phyloP scores from a whole-genome alignment of 2,888 invertebrate species.

The Patella caerulea region DNA sequence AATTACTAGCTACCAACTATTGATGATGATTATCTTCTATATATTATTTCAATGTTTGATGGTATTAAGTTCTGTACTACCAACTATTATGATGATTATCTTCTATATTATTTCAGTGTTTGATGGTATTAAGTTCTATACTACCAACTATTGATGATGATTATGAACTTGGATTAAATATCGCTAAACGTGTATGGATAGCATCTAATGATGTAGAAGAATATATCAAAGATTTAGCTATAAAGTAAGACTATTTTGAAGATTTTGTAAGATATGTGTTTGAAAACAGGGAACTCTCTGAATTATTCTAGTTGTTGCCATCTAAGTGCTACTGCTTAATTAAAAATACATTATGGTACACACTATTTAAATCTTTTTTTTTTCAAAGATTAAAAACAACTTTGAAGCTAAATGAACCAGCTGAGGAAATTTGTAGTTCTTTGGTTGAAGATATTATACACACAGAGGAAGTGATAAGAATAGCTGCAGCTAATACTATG shows the following conservation, averaged over 20 bases:
- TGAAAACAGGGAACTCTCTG: no score
- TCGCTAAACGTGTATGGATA: constrained; percentile 82
- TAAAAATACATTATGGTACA: no score
- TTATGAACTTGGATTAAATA: constrained; percentile 75
- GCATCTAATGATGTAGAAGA: constrained; percentile 85
- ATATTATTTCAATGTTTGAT: constrained; percentile 74
- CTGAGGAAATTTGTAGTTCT: constrained; percentile 53
- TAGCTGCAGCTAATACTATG: constrained; percentile 85
- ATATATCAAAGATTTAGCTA: constrained; percentile 78
- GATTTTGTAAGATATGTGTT: no score
- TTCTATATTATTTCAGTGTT: constrained; percentile 70
- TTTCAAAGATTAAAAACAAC: constrained; percentile 59
- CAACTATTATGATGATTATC: constrained; percentile 69
- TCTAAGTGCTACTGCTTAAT: no score
- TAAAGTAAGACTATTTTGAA: constrained; percentile 47
- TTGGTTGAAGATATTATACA: constrained; percentile 77
- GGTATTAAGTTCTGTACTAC: constrained; percentile 78
- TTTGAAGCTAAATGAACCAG: constrained; percentile 53
- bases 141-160: constrained; percentile 74
- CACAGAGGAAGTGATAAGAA: constrained; percentile 85
- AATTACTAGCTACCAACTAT: constrained; percentile 77
- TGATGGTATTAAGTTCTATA: constrained; percentile 78
- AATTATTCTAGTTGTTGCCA: no score
- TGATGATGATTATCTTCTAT: constrained; percentile 51
- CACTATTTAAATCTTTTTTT: neutral